Evolutionary conservation across 1,140 invertebrate species (phyloP), one percentile per base, ranked within the genome.

Genomic region (Muscidifurax raptorellus): DNA sequence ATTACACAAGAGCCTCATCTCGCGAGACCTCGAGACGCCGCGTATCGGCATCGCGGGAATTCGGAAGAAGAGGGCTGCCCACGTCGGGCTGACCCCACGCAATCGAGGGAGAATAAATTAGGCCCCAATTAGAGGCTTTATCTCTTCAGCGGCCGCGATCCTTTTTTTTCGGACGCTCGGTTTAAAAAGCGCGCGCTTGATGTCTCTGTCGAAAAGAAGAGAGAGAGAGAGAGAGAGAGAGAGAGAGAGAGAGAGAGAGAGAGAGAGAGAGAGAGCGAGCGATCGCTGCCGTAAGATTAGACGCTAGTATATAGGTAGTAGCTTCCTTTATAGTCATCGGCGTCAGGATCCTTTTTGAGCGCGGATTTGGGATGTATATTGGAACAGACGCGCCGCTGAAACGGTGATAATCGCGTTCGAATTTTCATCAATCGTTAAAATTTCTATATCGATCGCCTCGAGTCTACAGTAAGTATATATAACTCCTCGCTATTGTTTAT

Each of bases 121-220:
- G 84, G 84, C 74, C 84, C 84, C 80, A 85, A 85, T 85, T 85
- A 85, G 84, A 79, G 72, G 44, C 10, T 82, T 82, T 85, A 85
- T 85, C 84, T 85, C 0, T 3, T 13, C 18, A 15, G 59, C 40
- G 4, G n/a, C 32, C 22, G 74, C 74, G 40, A 32, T 52, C 25
- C 28, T 40, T 66, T 47, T n/a, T 18, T 15, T 4, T 67, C 72
- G 12, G 40, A n/a, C 36, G 36, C 47, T 5, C 28, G 36, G 18
- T 7, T 67, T 27, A 47, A 81, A 81, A 81, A 52, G 69, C 32
- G 75, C 64, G 36, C 44, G 7, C 47, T 79, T 85, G 84, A 85
- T 85, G 84, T 85, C 84, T 85, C 84, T 85, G 84, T 85, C 75
- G 80, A 77, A 76, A 81, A 78, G 66, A 69, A 28, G 64, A 66